Percentiles rank a stretch among this genome's conserved stretches.
phyloP scores from a whole-genome alignment of 2,113 vertebrate genomes.

The Chamaea fasciata region DNA sequence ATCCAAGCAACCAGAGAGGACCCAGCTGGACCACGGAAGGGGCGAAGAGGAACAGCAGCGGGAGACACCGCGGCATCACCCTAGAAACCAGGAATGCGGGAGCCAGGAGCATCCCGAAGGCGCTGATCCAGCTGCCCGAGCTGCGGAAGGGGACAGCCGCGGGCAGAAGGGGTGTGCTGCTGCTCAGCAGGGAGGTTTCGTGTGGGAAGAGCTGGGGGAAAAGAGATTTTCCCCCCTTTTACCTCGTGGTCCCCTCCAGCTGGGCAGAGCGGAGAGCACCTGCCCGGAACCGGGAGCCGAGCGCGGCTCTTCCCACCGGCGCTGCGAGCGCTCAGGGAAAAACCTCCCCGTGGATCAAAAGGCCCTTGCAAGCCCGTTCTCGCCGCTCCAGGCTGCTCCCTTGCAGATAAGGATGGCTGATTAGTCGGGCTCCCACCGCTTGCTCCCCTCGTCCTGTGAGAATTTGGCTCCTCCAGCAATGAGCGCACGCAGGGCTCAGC shows the following conservation, averaged over 20 bases:
- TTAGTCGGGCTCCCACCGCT: neutral
- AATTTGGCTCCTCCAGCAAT: neutral
- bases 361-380: neutral
- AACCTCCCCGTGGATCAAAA: constrained; percentile 42
- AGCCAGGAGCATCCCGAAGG: neutral
- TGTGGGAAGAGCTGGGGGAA: neutral
- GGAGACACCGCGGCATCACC: neutral
- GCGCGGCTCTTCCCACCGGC: neutral
- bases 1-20: neutral
- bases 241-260: neutral
- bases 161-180: neutral
- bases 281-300: neutral
- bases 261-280: neutral
- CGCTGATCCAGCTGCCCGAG: neutral
- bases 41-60: neutral
- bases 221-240: neutral
- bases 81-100: neutral
- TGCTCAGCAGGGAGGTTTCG: rapidly evolving
- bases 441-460: neutral
- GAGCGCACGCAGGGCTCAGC: rapidly evolving
- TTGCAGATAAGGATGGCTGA: neutral
- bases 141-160: neutral
- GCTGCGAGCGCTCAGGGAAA: neutral
- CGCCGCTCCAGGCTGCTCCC: neutral
- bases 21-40: neutral